Base-by-base conservation (phyloP, 2,888 invertebrate genomes). In the Callimorpha dominula region DNA sequence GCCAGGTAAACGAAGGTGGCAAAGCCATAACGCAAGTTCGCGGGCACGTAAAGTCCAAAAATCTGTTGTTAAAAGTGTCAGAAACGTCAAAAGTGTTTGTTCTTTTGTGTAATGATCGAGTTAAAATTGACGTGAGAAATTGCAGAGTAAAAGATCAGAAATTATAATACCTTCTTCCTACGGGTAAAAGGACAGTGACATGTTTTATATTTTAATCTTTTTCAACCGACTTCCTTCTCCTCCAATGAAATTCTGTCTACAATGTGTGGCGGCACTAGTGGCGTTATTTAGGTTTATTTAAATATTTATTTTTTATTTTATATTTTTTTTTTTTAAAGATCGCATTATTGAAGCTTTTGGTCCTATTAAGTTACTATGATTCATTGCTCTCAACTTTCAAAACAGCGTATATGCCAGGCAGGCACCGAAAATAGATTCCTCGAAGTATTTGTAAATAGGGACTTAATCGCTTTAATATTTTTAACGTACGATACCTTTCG, bases 101-200 rank as follows among this genome's bases (percentile, higher is more conserved):
- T 4, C 81, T 84, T 78, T 87, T 86, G 78, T 83, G 57, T 63
- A 75, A 88, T 92, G 94, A 94, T 94, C 71, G 94, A 94, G 83
- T 86, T 84, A 85, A 92, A 89, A 87, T 75, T 88, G 91, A 92
- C 94, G 94, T 94, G 94, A 92, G 91, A 89, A 87, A 78, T 75
- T 75, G 52, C 31, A 31, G 43, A 57, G 65, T 60, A 42, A 12
- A 40, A n/a, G 71, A 70, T 74, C 60, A 60, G 50, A 43, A 9
- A 67, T 52, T 42, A 9, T 46, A 46, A 4, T 6, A 46, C 43
- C 3, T 46, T 46, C 43, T 46, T 46, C 43, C 43, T 46, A 46
- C 9, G 43, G 9, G 43, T 46, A 46, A 46, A 3, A 46, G 9
- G 43, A 46, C 43, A 46, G 43, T 8, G 43, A 6, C 43, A 49